These are phyloP conservation scores for Hyles lineata DNA, from an alignment of 2,888 invertebrate species.

Conservation along the genomic window DNA sequence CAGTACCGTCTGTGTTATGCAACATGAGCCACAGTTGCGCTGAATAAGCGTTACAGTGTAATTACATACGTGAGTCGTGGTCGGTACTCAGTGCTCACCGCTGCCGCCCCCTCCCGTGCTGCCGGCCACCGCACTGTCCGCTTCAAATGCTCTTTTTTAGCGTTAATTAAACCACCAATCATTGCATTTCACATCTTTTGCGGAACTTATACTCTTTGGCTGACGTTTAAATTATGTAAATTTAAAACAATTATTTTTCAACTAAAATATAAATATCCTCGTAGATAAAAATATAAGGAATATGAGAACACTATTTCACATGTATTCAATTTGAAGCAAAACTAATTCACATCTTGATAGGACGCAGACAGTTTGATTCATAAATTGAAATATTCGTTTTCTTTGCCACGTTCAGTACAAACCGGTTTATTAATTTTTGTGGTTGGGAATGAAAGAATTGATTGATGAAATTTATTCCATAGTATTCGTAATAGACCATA, in stretches of 20 bases:
- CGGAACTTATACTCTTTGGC: neutral
- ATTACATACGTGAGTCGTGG: slow-evolving; percentile 60
- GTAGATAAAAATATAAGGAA: neutral
- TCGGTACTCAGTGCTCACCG: slow-evolving; percentile 33
- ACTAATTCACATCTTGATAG: neutral
- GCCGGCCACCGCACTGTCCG: slow-evolving; percentile 40
- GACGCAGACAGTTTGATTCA: neutral
- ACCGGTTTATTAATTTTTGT: slow-evolving; percentile 25
- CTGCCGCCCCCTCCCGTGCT: slow-evolving; percentile 45
- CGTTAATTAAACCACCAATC: slow-evolving; percentile 24
- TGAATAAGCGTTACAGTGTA: slow-evolving; percentile 60
- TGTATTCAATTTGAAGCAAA: neutral
- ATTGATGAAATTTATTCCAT: slow-evolving; percentile 28
- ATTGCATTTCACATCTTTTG: neutral
- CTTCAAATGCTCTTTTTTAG: slow-evolving; percentile 17
- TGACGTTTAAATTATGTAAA: neutral
- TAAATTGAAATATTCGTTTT: neutral
- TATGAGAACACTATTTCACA: neutral
- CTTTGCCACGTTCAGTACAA: slow-evolving; percentile 18
- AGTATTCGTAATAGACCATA: slow-evolving; percentile 21
- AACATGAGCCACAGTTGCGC: slow-evolving; percentile 59
- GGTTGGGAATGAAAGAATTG: slow-evolving; percentile 1
- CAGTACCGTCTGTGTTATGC: slow-evolving; percentile 67
- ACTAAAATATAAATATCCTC: neutral
- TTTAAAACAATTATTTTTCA: too few species aligned